phyloP scores from a whole-genome alignment of 1,140 invertebrate genomes.

The Hermetia illucens region DNA sequence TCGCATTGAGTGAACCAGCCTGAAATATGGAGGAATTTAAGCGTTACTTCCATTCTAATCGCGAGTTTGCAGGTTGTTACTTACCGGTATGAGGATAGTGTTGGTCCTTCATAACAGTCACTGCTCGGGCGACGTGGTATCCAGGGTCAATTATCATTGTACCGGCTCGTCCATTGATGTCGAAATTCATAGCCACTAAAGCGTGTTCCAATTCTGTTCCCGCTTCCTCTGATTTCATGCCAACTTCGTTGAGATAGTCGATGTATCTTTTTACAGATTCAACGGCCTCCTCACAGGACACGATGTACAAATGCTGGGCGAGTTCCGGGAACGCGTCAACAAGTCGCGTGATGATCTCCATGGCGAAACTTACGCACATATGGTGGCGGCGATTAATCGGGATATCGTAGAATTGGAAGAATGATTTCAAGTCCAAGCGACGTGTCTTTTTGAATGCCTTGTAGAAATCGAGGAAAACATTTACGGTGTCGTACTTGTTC shows the following conservation, averaged over 20 bases:
- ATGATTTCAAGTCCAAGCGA: slow-evolving; percentile 43
- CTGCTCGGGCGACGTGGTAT: slow-evolving; percentile 71
- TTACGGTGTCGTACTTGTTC: slow-evolving; percentile 74
- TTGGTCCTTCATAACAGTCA: slow-evolving; percentile 75
- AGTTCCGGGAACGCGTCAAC: slow-evolving; percentile 47
- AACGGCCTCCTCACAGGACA: slow-evolving; percentile 79
- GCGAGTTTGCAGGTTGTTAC: too few species aligned
- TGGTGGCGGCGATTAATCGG: slow-evolving; percentile 61
- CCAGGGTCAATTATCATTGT: slow-evolving; percentile 75
- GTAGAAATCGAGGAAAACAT: slow-evolving; percentile 70
- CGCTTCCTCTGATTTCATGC: slow-evolving; percentile 40
- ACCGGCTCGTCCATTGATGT: slow-evolving; percentile 54
- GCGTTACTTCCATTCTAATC: too few species aligned
- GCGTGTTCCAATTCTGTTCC: slow-evolving; percentile 80
- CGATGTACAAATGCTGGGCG: slow-evolving; percentile 49
- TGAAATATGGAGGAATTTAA: slow-evolving; percentile 3
- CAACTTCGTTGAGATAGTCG: slow-evolving; percentile 32
- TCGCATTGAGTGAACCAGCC: slow-evolving; percentile 71
- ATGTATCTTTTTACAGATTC: slow-evolving; percentile 51
- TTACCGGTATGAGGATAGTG: slow-evolving; percentile 65
- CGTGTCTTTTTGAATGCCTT: slow-evolving; percentile 49
- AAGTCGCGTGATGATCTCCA: slow-evolving; percentile 55
- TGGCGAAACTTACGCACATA: slow-evolving; percentile 75
- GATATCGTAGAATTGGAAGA: slow-evolving; percentile 60
- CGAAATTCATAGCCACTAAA: slow-evolving; percentile 60